Evolutionary conservation across 2,113 vertebrate genomes (phyloP).

Genomic region (Campylorhamphus procurvoides): DNA sequence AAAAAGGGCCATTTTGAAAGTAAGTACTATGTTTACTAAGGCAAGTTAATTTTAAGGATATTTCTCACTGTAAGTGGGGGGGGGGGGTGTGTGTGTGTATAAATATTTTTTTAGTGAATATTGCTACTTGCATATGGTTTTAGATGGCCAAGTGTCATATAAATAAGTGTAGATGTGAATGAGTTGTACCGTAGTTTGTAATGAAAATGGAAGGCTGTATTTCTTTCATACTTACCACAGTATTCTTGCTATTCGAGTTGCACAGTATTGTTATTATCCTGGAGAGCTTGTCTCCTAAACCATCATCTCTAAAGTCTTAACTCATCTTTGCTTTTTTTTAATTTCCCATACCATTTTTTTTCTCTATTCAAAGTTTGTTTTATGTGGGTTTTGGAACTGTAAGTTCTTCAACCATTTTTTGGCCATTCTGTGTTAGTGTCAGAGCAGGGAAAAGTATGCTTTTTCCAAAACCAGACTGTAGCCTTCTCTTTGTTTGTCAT

Average conservation of each 20-base stretch:
- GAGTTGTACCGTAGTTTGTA: background rate
- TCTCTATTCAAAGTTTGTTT: background rate
- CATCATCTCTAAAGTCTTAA: background rate
- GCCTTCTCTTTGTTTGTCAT: background rate
- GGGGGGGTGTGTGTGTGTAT: background rate
- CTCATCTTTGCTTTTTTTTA: background rate
- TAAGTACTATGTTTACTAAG: constrained; percentile 69
- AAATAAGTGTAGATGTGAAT: background rate
- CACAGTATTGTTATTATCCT: background rate
- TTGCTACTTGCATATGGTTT: background rate
- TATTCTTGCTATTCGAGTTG: background rate
- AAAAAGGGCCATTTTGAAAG: constrained; percentile 85
- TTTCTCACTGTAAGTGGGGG: background rate
- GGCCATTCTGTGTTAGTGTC: background rate
- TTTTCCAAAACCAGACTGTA: background rate
- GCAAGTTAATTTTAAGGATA: background rate
- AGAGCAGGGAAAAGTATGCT: background rate
- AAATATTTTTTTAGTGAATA: background rate
- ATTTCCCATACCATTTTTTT: background rate
- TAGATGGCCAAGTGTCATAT: background rate
- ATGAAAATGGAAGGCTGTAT: background rate
- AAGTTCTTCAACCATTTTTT: background rate
- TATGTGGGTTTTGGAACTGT: background rate
- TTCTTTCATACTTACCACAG: background rate
- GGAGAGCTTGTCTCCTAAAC: background rate